Percentiles rank a stretch among this genome's conserved stretches.
These are phyloP conservation scores for Dendroctonus ponderosae DNA, from an alignment of 1,140 invertebrate genomes.

Conservation along the genomic window DNA sequence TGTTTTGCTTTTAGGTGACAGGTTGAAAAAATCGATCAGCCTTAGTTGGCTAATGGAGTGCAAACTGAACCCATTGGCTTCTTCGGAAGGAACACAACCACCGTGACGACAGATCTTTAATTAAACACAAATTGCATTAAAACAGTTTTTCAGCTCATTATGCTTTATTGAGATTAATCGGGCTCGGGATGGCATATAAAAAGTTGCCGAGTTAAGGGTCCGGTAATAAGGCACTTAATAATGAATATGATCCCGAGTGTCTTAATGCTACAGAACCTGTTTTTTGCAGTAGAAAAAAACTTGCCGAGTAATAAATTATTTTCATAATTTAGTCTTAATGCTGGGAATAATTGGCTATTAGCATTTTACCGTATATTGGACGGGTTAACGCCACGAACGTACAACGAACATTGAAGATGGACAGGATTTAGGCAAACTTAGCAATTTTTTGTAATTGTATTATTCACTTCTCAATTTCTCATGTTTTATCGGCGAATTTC, in stretches of 20 bases:
- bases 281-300: neutral
- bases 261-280: constrained; percentile 1
- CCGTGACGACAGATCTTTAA: constrained; percentile 3
- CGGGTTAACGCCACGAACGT: neutral
- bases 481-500: too few relatives aligned
- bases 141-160: constrained; percentile 9
- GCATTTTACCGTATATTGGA: neutral
- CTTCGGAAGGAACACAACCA: neutral
- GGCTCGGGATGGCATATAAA: neutral
- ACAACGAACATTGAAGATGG: too few relatives aligned
- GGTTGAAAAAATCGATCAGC: too few relatives aligned
- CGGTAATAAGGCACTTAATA: constrained; percentile 13
- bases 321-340: neutral
- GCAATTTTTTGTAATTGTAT: too few relatives aligned
- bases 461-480: too few relatives aligned
- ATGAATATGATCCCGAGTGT: neutral
- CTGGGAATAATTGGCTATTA: neutral
- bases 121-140: constrained; percentile 9
- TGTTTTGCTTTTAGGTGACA: constrained; percentile 2
- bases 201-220: neutral
- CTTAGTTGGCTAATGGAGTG: neutral
- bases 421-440: too few relatives aligned
- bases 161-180: constrained; percentile 9
- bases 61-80: neutral
- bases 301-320: neutral